Conservation (phyloP, 2,888 invertebrate species). For the Tinea trinotella region DNA sequence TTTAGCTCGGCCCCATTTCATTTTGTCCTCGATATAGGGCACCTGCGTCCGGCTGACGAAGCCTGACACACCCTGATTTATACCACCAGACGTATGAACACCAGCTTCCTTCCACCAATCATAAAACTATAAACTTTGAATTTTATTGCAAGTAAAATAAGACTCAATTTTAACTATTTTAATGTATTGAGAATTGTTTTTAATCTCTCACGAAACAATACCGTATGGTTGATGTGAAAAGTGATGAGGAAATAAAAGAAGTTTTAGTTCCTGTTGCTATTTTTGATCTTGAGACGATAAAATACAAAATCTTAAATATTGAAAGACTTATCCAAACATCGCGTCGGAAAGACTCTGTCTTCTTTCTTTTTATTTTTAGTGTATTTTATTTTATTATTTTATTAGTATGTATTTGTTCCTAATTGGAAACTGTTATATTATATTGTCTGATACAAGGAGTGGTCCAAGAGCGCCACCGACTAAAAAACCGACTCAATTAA, state of each 20-base stretch:
- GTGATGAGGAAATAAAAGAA: constrained; percentile 22
- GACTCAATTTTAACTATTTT: neutral
- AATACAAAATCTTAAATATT: too few relatives aligned
- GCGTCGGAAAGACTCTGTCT: too few relatives aligned
- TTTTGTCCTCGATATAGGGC: constrained; percentile 26
- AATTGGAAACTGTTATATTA: too few relatives aligned
- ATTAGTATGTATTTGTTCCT: too few relatives aligned
- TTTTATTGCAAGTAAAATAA: constrained; percentile 1
- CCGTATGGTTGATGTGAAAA: constrained; percentile 26
- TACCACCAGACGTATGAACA: constrained; percentile 25
- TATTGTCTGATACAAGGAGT: too few relatives aligned
- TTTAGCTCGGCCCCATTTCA: constrained; percentile 12
- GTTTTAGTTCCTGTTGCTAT: constrained; percentile 16
- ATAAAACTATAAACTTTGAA: neutral
- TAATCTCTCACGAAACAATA: constrained; percentile 5
- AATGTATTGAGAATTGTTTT: neutral
- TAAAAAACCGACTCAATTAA: too few relatives aligned
- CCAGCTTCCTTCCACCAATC: constrained; percentile 8
- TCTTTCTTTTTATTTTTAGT: too few relatives aligned
- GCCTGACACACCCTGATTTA: constrained; percentile 55
- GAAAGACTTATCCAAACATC: too few relatives aligned
- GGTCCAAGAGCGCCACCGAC: too few relatives aligned
- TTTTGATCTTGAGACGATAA: neutral
- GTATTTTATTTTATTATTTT: too few relatives aligned
- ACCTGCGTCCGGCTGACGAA: constrained; percentile 55